Percentiles rank a stretch among this genome's conserved stretches.
phyloP scores from a whole-genome alignment of 92 coral and sea anemone genomes.

The Umimayanthus chanpuru region DNA sequence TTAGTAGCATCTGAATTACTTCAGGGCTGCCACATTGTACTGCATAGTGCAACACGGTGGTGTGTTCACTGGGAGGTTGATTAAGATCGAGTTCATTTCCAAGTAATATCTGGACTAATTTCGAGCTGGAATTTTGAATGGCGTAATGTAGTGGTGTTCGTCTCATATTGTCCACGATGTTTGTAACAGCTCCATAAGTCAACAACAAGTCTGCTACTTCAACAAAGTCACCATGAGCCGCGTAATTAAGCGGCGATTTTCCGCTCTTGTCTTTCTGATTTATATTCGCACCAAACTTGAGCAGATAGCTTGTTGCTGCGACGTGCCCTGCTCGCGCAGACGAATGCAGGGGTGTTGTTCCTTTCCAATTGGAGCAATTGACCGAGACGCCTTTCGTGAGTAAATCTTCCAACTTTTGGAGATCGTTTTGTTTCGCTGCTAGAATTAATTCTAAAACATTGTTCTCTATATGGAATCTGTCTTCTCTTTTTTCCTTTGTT shows the following conservation, averaged over 20 bases:
- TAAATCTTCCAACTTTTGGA: background rate
- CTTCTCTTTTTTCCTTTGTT: background rate
- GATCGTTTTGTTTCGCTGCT: slow-evolving; percentile 2
- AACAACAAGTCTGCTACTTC: background rate
- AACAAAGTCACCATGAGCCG: background rate
- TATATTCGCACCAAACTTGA: background rate
- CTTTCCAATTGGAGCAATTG: slow-evolving; percentile 16
- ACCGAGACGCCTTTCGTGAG: slow-evolving; percentile 5
- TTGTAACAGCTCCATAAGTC: background rate
- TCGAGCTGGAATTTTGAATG: background rate
- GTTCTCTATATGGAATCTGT: background rate
- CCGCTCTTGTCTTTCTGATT: slow-evolving; percentile 11
- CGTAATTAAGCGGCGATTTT: slow-evolving; percentile 27
- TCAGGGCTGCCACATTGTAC: background rate
- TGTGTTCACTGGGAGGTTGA: background rate
- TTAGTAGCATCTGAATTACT: background rate
- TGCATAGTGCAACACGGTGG: background rate
- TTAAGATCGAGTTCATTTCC: no score
- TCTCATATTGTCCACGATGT: background rate
- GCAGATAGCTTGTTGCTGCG: background rate
- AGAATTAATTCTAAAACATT: slow-evolving; percentile 3
- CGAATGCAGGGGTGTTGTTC: slow-evolving; percentile 25
- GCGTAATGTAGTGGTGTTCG: background rate
- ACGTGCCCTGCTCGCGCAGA: slow-evolving; percentile 12
- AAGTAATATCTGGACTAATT: background rate